Conservation (phyloP, 2,113 vertebrate genomes). For the Phrynosoma platyrhinos region DNA sequence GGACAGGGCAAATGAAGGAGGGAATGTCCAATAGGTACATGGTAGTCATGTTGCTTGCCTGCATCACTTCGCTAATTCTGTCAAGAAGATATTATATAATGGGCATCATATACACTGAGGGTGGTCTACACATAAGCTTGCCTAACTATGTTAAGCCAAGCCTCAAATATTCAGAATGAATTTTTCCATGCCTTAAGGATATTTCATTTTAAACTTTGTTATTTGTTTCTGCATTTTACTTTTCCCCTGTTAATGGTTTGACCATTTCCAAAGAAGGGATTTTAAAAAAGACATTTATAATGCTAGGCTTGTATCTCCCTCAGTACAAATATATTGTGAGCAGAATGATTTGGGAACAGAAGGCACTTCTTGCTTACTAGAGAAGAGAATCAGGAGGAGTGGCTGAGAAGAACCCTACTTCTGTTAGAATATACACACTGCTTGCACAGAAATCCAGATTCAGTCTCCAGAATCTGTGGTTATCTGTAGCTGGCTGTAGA, state of each 20-base stretch:
- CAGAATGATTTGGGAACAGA: neutral
- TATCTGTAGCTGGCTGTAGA: neutral
- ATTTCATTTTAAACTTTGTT: neutral
- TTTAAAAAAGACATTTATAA: neutral
- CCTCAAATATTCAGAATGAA: constrained; percentile 6
- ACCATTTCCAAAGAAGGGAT: constrained; percentile 3
- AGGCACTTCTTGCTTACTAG: neutral
- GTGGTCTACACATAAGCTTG: constrained; percentile 15
- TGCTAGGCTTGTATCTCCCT: neutral
- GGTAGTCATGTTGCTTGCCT: neutral
- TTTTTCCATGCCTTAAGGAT: constrained; percentile 15
- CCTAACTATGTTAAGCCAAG: neutral
- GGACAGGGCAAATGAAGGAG: neutral
- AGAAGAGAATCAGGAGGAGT: constrained; percentile 9
- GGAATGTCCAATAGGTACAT: neutral
- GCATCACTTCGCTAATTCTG: neutral
- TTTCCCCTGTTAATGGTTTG: neutral
- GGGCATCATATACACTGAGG: neutral
- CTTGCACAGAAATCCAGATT: neutral
- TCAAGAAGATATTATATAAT: neutral
- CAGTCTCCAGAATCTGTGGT: no score
- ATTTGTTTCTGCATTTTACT: constrained; percentile 7
- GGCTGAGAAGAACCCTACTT: neutral
- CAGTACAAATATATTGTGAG: neutral
- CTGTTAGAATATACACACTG: neutral